Base-by-base conservation (phyloP, 2,797 vertebrate genomes). In the Enteromius trimaculatus region DNA sequence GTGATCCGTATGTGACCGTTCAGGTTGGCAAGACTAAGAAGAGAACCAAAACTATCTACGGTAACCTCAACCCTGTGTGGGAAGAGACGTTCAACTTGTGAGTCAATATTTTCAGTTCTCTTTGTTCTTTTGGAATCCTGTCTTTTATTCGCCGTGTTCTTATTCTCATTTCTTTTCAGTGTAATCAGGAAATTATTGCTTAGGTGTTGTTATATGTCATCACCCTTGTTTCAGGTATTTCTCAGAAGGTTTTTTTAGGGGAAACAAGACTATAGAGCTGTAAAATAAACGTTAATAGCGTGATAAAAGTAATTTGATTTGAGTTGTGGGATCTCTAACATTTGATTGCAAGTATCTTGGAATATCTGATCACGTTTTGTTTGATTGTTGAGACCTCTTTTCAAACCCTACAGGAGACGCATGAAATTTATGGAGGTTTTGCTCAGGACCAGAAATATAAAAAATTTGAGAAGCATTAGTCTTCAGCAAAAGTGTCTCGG, bases 1-100 rank as follows among this genome's bases (percentile, higher is more conserved):
- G 97, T 1, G 98, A 99, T 88, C 98, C 98, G 0, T 99, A 99
- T 0, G 98, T 99, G 88, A 99, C 97, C 0, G 97, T 99, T 86
- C 98, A 99, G 92, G 97, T 99, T 16, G 97, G 98, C 55, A 99
- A 99, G 92, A 98, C 97, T 62, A 99, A 99, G 93, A 99, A 97
- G 91, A 96, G 97, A 79, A 99, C 98, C 42, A 99, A 99, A 92
- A 99, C 98, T 0, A 99, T 99, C 89, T 99, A 97, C 53, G 97
- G 98, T 16, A 99, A 99, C 92, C 94, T 99, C 83, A 99, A 99
- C 91, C 98, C 98, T 0, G 93, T 99, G 74, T 99, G 98, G 98
- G 98, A 99, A 84, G 98, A 99, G 82, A 98, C 96, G 53, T 99
- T 97, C 88, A 94, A 96, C 90, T 99, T 99, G 98, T 99, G 90